These are phyloP conservation scores for Girardia tigrina DNA, from an alignment of 2,888 invertebrate species.

Conservation along the genomic window DNA sequence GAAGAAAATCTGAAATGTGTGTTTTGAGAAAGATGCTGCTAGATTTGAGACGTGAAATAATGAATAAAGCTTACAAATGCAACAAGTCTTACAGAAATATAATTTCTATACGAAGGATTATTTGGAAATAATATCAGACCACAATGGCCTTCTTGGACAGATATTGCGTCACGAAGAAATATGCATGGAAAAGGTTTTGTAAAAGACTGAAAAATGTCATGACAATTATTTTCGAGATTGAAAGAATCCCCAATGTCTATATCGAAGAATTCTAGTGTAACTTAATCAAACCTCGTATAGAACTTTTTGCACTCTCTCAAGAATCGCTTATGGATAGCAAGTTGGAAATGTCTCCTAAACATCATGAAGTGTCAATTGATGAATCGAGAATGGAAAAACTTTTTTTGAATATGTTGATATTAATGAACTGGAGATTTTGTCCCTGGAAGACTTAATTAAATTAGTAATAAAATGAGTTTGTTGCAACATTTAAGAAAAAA, in stretches of 20 bases:
- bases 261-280: neutral
- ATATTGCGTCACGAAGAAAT: neutral
- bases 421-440: no score
- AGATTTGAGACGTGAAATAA: neutral
- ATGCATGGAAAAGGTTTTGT: neutral
- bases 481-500: no score
- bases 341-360: neutral
- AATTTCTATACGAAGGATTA: neutral
- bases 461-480: no score
- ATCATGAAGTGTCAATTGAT: no score
- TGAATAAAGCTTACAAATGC: neutral
- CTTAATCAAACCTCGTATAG: neutral
- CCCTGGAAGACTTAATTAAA: no score
- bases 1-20: neutral
- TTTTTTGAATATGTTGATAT: no score
- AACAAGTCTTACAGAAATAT: neutral
- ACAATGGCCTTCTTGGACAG: neutral
- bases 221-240: neutral
- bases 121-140: neutral
- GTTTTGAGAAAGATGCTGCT: neutral
- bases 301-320: neutral
- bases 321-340: neutral
- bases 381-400: no score
- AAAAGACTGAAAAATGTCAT: neutral
- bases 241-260: neutral